Evolutionary conservation across 2,888 invertebrate species (phyloP).

Genomic region (Calameuta filiformis): DNA sequence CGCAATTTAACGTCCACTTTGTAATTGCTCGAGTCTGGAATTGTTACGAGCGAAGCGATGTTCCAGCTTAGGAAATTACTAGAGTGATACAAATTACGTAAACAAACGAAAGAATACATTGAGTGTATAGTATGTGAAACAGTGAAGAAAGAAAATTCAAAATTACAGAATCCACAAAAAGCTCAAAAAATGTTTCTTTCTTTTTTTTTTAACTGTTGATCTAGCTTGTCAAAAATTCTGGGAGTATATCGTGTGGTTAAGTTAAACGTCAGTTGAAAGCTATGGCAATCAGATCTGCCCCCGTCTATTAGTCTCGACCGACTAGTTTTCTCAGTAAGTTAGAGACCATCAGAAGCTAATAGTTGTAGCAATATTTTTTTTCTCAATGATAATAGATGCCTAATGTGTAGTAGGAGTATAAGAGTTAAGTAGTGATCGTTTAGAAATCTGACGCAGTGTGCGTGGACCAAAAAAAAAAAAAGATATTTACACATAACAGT

Average conservation of each 20-base stretch:
- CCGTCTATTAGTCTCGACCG: neutral
- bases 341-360: neutral
- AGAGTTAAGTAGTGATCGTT: neutral
- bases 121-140: neutral
- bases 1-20: neutral
- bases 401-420: neutral
- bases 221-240: neutral
- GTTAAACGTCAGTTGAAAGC: neutral
- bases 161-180: neutral
- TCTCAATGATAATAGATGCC: neutral
- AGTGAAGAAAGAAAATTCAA: neutral
- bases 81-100: neutral
- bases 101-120: neutral
- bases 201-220: neutral
- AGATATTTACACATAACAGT: neutral
- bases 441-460: neutral
- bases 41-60: neutral
- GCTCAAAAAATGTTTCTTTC: neutral
- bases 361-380: neutral
- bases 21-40: neutral
- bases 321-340: neutral
- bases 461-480: neutral
- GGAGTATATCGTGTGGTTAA: neutral
- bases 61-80: neutral
- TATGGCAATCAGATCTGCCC: neutral